Percentiles rank a stretch among this genome's conserved stretches.
These are phyloP conservation scores for Paracanthobrama guichenoti DNA, from an alignment of 2,113 vertebrate genomes.

Conservation along the genomic window DNA sequence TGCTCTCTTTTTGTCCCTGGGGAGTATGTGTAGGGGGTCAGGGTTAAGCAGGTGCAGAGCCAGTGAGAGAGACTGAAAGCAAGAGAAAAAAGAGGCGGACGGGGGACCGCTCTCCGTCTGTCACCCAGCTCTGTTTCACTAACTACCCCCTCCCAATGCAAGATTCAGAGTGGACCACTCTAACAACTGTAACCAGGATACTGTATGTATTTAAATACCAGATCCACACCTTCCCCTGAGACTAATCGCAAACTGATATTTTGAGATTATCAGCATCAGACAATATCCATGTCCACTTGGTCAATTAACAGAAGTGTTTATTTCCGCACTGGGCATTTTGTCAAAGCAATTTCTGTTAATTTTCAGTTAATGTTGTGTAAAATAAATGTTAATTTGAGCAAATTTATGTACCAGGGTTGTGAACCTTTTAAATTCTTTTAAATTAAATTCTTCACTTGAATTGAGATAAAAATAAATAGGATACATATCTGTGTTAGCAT, in stretches of 20 bases:
- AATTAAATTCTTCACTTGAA: background rate
- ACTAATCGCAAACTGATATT: background rate
- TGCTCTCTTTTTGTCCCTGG: conserved; percentile 16
- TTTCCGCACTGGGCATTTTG: background rate
- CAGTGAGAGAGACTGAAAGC: conserved; percentile 11
- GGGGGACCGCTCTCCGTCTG: conserved; percentile 21
- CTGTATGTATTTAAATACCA: background rate
- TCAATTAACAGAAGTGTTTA: background rate
- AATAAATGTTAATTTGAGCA: background rate
- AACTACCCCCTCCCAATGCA: background rate
- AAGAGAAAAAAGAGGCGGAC: background rate
- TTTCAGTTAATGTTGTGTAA: background rate
- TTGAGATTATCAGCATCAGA: background rate
- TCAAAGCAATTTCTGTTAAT: background rate
- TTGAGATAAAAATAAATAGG: too few species aligned
- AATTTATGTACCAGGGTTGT: background rate
- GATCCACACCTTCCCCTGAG: background rate
- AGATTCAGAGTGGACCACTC: background rate
- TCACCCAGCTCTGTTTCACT: conserved; percentile 20
- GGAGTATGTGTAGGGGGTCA: conserved; percentile 66
- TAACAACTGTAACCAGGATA: background rate
- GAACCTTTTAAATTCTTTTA: background rate
- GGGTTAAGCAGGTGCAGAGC: conserved; percentile 70
- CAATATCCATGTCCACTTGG: background rate
- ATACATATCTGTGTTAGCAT: too few species aligned